Percentiles rank a stretch among this genome's conserved stretches.
phyloP scores from a whole-genome alignment of 2,888 invertebrate genomes.

The Caenorhabditis japonica region DNA sequence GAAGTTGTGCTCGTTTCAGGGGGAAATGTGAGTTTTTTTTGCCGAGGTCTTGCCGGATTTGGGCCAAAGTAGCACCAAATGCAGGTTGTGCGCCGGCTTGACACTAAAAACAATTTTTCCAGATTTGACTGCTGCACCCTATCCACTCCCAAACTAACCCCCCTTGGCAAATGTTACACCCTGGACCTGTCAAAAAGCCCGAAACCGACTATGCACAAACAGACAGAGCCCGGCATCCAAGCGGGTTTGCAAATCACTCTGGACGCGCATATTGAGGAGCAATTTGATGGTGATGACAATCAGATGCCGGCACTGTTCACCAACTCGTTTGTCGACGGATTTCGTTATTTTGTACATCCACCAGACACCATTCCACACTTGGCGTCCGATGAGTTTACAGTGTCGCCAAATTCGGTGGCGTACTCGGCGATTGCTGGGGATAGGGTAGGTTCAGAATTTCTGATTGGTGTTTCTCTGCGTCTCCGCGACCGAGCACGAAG shows the following conservation, averaged over 20 bases:
- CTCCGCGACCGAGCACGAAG: too few species aligned
- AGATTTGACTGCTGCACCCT: constrained; percentile 69
- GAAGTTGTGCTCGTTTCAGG: constrained; percentile 67
- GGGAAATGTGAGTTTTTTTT: constrained; percentile 40
- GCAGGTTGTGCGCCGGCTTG: too few species aligned
- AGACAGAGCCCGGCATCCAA: constrained; percentile 66
- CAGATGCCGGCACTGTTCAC: constrained; percentile 57
- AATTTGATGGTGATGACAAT: constrained; percentile 49
- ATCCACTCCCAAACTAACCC: constrained; percentile 67
- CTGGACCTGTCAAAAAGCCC: constrained; percentile 61
- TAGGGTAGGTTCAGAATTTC: constrained; percentile 52
- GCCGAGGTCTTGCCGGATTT: too few species aligned
- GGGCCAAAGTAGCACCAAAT: too few species aligned
- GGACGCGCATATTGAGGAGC: constrained; percentile 69
- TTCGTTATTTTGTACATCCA: constrained; percentile 72
- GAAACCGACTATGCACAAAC: constrained; percentile 63
- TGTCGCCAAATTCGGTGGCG: constrained; percentile 68
- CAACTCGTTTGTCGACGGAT: constrained; percentile 71
- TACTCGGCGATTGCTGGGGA: constrained; percentile 70
- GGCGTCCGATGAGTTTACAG: constrained; percentile 71
- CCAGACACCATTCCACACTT: constrained; percentile 62
- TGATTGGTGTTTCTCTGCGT: too few species aligned
- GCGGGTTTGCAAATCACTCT: constrained; percentile 66
- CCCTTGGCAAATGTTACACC: constrained; percentile 71
- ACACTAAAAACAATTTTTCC: too few species aligned